Base-by-base conservation (phyloP, 2,797 vertebrate genomes). In the Channa striata region DNA sequence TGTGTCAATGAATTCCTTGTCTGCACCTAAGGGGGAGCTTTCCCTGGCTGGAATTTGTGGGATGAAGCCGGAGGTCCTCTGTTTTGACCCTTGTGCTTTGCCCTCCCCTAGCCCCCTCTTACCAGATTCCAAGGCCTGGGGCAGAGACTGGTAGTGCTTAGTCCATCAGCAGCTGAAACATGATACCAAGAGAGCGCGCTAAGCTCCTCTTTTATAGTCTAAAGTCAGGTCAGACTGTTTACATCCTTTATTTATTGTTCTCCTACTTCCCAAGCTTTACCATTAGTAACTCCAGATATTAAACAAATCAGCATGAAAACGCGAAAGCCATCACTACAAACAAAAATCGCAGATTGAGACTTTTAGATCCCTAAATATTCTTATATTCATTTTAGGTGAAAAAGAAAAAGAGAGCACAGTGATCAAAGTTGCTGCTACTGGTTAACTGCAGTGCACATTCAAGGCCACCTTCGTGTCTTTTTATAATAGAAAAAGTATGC, bases 111-210 rank as follows among this genome's bases (percentile, higher is more conserved):
- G 68, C 70, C 59, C 90, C 72, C 67, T 85, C 75, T 68, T 85
- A 74, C 87, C 83, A 85, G 91, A 93, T 94, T 94, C 91, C 90
- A 89, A 77, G 90, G 87, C 91, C 86, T 57, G 74, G 82, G 90
- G 91, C 91, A 90, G 89, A 84, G 88, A 76, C 89, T 92, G 87
- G 87, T 92, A 90, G 86, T 90, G 89, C 83, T 93, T 87, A 91
- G 89, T 90, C 84, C 90, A 91, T 92, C 91, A 91, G 86, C 77
- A 58, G 77, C 84, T 92, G 92, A 92, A 94, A 94, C 86, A 76
- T 68, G 89, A 93, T 79, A 91, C 90, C 76, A 78, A 73, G 78
- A 79, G 85, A 87, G 82, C 82, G 59, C 6, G 6, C 84, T 88
- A 84, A 87, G 87, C 83, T 89, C 74, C 77, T 80, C 81, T 90